Conservation (phyloP, 2,113 vertebrate species). For the Stegastes partitus region DNA sequence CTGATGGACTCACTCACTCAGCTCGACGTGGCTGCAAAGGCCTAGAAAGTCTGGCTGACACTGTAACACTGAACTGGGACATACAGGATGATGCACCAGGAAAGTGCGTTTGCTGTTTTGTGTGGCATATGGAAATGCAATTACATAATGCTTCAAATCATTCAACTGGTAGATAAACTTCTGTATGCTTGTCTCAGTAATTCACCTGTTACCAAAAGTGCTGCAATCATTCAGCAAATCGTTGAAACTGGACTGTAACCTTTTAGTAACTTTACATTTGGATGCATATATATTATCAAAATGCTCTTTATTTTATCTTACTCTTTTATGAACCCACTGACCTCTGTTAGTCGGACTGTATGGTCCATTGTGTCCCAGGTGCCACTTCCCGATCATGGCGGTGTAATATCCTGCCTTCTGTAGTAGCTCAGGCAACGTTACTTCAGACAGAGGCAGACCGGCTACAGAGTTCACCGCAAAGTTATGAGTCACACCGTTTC, state of each 20-base stretch:
- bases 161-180: no score
- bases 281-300: no score
- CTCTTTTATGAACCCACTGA: constrained; percentile 69
- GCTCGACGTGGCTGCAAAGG: not conserved
- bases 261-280: no score
- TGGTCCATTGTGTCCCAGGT: constrained; percentile 91
- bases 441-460: constrained; percentile 93
- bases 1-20: not conserved
- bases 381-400: constrained; percentile 95
- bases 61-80: constrained; percentile 15
- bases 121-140: not conserved
- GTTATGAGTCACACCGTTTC: constrained; percentile 95
- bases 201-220: no score
- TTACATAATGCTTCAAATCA: not conserved
- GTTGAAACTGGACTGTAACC: no score
- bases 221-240: no score
- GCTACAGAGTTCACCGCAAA: constrained; percentile 89
- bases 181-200: no score
- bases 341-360: constrained; percentile 91
- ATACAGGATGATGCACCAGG: not conserved
- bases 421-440: constrained; percentile 90
- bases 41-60: not conserved
- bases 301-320: no score
- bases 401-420: constrained; percentile 90
- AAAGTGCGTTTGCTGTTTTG: not conserved